A percentile compares a stretch with the other conserved stretches of the same genome.
Evolutionary conservation across 2,113 vertebrate species (phyloP).

Genomic region (Cariama cristata): DNA sequence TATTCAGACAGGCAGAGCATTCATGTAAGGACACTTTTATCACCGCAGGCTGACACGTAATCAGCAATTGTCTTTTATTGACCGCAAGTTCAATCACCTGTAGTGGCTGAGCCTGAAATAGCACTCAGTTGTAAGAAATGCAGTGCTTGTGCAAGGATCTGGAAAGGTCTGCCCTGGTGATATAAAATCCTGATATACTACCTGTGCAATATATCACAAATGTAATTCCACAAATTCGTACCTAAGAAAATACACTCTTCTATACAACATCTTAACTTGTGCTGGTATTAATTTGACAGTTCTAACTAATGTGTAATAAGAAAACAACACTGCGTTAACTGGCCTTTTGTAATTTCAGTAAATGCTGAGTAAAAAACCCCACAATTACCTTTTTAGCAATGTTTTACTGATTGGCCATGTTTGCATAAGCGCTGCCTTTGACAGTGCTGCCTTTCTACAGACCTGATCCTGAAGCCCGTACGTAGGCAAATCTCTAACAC

Average conservation of each 20-base stretch:
- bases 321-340: background rate
- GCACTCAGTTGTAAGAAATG: background rate
- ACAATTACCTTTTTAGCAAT: background rate
- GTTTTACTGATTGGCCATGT: background rate
- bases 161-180: background rate
- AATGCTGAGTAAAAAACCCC: background rate
- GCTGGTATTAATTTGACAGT: background rate
- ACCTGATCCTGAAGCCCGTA: background rate
- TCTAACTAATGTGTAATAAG: background rate
- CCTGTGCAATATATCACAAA: background rate
- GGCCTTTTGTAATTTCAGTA: background rate
- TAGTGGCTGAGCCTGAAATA: slow-evolving; percentile 16
- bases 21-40: background rate
- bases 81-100: slow-evolving; percentile 72
- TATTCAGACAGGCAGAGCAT: background rate
- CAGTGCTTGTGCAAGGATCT: background rate
- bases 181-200: background rate
- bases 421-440: background rate
- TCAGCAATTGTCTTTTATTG: slow-evolving; percentile 55
- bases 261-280: background rate
- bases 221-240: background rate
- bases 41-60: background rate
- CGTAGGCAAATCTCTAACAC: background rate
- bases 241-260: background rate
- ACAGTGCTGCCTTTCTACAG: background rate